Percentiles rank a stretch among this genome's conserved stretches.
Conservation (phyloP, 2,797 vertebrate genomes). For the Neostethus bicornis region DNA sequence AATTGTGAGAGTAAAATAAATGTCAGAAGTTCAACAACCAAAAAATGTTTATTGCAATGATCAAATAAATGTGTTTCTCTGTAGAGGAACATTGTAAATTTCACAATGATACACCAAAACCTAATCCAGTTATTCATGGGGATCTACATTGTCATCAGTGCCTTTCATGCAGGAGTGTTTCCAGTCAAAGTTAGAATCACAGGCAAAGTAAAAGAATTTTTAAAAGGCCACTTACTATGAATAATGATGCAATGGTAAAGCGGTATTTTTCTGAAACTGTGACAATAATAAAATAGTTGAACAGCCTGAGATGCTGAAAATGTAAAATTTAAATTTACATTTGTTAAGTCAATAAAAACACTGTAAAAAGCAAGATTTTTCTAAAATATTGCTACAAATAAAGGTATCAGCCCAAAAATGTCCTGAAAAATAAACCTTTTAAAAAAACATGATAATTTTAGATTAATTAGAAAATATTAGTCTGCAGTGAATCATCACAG, state of each 20-base stretch:
- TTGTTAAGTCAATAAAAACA: background rate
- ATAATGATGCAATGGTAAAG: background rate
- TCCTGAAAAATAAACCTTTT: background rate
- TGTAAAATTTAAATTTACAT: background rate
- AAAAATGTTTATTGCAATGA: slow-evolving; percentile 35
- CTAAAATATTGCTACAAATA: background rate
- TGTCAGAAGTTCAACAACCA: slow-evolving; percentile 1
- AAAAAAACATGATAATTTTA: background rate
- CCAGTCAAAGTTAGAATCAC: slow-evolving; percentile 6
- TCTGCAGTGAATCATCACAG: background rate
- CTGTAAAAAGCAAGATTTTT: background rate
- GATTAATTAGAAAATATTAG: background rate
- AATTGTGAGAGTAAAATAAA: slow-evolving; percentile 3
- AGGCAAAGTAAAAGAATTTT: background rate
- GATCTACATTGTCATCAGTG: slow-evolving; percentile 4
- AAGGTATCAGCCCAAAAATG: background rate
- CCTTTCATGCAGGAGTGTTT: slow-evolving; percentile 27
- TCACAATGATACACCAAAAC: slow-evolving; percentile 4
- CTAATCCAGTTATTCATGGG: slow-evolving; percentile 3
- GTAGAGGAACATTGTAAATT: background rate
- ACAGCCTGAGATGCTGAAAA: background rate
- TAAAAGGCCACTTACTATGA: slow-evolving; percentile 5
- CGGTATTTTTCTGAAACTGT: background rate
- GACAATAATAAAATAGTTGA: background rate
- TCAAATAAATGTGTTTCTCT: background rate